phyloP scores from a whole-genome alignment of 2,797 vertebrate genomes.

The Etheostoma nigrum region DNA sequence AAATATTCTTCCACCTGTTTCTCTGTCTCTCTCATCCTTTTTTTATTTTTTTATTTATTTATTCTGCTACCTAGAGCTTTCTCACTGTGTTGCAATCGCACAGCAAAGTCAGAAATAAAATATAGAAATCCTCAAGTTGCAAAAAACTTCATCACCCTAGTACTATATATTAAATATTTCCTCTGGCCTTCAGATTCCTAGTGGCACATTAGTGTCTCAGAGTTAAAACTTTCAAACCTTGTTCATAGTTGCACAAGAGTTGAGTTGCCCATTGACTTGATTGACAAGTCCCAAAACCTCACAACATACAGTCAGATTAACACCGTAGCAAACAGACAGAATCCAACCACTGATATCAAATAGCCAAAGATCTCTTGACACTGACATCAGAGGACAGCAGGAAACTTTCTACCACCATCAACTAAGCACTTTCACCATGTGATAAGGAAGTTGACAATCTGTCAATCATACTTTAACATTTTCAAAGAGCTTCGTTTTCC shows the following conservation, averaged over 20 bases:
- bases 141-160: neutral
- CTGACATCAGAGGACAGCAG: neutral
- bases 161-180: neutral
- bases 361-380: neutral
- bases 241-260: neutral
- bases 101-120: neutral
- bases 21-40: neutral
- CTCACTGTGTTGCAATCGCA: neutral
- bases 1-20: constrained; percentile 13
- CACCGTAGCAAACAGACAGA: neutral
- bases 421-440: neutral
- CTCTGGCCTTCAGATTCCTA: neutral
- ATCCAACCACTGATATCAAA: neutral
- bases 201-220: neutral
- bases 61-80: neutral
- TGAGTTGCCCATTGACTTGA: neutral
- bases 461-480: neutral
- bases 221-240: neutral
- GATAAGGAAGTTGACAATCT: neutral
- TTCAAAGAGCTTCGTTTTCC: neutral
- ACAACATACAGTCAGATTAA: neutral
- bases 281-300: neutral
- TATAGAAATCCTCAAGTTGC: neutral
- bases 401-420: neutral
- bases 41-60: too few species aligned